These are phyloP conservation scores for Embiotoca jacksoni DNA, from an alignment of 2,113 vertebrate genomes.

Conservation along the genomic window DNA sequence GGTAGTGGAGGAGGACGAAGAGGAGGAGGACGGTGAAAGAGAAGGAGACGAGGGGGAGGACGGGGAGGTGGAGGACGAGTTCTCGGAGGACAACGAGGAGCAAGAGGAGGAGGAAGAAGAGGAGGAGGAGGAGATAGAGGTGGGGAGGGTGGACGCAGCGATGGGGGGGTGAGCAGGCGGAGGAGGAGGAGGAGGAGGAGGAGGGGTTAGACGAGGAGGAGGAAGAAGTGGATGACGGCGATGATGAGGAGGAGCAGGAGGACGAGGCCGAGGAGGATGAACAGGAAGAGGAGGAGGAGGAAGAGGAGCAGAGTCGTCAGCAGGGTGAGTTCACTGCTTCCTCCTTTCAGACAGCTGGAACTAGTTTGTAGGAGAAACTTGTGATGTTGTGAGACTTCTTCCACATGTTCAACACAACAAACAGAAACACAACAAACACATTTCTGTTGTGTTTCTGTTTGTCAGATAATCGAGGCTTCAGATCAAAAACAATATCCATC, in stretches of 20 bases:
- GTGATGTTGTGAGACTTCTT: no score
- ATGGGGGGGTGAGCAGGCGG: conserved; percentile 51
- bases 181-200: conserved; percentile 71
- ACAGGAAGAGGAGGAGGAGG: conserved; percentile 75
- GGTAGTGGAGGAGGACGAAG: conserved; percentile 69
- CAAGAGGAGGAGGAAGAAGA: conserved; percentile 71
- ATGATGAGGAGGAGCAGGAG: conserved; percentile 62
- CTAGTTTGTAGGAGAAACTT: no score
- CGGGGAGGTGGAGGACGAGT: conserved; percentile 78
- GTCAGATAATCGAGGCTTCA: no score
- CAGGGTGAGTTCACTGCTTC: conserved; percentile 69
- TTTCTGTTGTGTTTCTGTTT: no score
- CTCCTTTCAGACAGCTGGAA: no score
- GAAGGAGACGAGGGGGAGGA: conserved; percentile 73
- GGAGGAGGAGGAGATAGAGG: conserved; percentile 62
- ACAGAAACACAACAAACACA: no score
- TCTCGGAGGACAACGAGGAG: conserved; percentile 78
- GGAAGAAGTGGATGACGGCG: conserved; percentile 75
- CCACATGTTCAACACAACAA: no score
- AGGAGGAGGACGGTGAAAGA: conserved; percentile 58
- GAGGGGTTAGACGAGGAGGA: conserved; percentile 65
- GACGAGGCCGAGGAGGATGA: conserved; percentile 67
- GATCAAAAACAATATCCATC: no score
- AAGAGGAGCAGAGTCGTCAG: conserved; percentile 66
- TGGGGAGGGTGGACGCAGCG: conserved; percentile 38